phyloP scores from a whole-genome alignment of 2,113 vertebrate genomes.

The Crotalus tigris region DNA sequence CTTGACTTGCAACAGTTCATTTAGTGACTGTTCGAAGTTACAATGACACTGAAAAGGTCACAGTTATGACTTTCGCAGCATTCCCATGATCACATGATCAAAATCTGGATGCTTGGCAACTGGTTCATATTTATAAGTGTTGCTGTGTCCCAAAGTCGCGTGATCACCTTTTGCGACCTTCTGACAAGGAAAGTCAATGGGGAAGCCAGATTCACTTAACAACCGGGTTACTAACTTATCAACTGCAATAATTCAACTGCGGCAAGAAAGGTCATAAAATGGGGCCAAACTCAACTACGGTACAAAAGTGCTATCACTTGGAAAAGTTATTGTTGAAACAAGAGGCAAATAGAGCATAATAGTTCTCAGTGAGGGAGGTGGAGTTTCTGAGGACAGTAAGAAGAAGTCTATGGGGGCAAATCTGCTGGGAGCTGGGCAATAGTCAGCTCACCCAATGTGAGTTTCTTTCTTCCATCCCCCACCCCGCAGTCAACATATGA shows the following conservation, averaged over 20 bases:
- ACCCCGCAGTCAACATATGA: not conserved
- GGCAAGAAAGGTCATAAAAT: not conserved
- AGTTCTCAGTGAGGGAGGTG: not conserved
- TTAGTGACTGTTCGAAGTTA: not conserved
- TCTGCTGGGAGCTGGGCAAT: not conserved
- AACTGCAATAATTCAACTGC: not conserved
- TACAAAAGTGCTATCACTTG: not conserved
- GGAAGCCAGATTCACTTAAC: not conserved
- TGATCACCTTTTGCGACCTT: not conserved
- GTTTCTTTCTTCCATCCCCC: not conserved
- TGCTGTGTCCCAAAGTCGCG: not conserved
- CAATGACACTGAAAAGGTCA: not conserved
- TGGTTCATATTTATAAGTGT: not conserved
- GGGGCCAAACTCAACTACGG: not conserved
- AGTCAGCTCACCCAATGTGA: not conserved
- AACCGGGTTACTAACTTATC: not conserved
- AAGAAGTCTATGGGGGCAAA: not conserved
- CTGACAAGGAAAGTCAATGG: not conserved
- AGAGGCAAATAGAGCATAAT: not conserved
- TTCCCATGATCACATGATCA: not conserved
- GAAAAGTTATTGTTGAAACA: not conserved
- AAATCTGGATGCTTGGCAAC: not conserved
- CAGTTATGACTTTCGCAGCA: not conserved
- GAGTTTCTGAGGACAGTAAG: not conserved
- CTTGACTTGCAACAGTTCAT: not conserved